Conservation (phyloP, 2,797 vertebrate genomes). For the Synanceia verrucosa region DNA sequence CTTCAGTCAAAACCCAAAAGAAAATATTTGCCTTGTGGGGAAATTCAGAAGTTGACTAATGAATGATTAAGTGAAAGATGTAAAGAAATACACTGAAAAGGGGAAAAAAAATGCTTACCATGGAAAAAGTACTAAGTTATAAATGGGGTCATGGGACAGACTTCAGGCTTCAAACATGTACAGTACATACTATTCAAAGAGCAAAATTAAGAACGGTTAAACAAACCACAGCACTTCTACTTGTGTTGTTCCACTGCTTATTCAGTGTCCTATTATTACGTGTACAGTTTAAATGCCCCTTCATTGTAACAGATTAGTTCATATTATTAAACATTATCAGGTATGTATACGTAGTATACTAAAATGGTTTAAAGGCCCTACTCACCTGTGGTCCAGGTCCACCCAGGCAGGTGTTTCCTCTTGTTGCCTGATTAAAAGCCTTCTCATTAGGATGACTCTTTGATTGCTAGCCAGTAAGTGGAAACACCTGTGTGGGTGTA, state of each 20-base stretch:
- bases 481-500: background rate
- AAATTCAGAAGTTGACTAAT: too few relatives aligned
- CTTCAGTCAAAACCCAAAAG: too few relatives aligned
- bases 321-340: fast-evolving
- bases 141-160: too few relatives aligned
- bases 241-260: background rate
- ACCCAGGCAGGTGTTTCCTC: background rate
- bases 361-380: background rate
- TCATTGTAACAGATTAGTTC: background rate
- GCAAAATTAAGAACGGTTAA: too few relatives aligned
- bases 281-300: background rate
- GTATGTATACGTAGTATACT: background rate
- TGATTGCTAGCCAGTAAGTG: background rate
- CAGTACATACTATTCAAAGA: too few relatives aligned
- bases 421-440: background rate
- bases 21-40: too few relatives aligned
- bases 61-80: too few relatives aligned
- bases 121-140: too few relatives aligned
- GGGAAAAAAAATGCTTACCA: too few relatives aligned
- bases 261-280: background rate
- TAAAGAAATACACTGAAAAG: too few relatives aligned
- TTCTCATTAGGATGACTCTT: background rate
- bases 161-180: too few relatives aligned
- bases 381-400: background rate
- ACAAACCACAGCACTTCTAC: too few relatives aligned